Evolutionary conservation across 1,140 invertebrate genomes (phyloP).

Genomic region (Drosophila novamexicana): DNA sequence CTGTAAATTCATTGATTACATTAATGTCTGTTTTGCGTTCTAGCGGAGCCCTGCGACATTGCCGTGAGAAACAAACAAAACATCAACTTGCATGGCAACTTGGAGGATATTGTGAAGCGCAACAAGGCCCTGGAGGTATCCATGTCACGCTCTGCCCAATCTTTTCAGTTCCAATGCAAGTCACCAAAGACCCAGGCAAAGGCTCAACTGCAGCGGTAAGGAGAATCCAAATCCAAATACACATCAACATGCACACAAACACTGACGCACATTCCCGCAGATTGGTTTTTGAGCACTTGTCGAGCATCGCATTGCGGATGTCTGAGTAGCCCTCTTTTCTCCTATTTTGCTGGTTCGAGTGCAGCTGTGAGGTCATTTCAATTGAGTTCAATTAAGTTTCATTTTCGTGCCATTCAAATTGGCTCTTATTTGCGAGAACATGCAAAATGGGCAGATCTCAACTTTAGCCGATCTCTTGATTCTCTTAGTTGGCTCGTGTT

Average conservation of each 20-base stretch:
- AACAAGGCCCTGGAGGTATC: conserved; percentile 87
- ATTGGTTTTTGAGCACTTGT: conserved; percentile 44
- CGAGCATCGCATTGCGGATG: conserved; percentile 22
- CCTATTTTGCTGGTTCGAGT: conserved; percentile 5
- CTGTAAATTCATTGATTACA: neutral
- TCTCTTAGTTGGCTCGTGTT: neutral
- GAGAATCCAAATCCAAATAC: neutral
- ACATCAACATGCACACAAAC: neutral
- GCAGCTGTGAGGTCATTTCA: conserved; percentile 78
- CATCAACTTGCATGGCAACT: conserved; percentile 82
- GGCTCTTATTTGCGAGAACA: neutral
- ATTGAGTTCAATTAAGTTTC: conserved; percentile 82
- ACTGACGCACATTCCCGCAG: conserved; percentile 5
- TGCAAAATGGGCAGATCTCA: conserved; percentile 6
- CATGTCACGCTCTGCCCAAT: conserved; percentile 92
- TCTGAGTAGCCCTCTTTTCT: neutral
- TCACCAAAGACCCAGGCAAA: conserved; percentile 86
- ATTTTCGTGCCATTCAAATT: conserved; percentile 52
- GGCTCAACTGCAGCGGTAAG: conserved; percentile 80
- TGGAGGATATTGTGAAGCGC: conserved; percentile 82
- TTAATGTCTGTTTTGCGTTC: neutral
- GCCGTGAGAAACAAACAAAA: conserved; percentile 76
- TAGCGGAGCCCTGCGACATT: conserved; percentile 77
- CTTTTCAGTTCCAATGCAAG: conserved; percentile 93
- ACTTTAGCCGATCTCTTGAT: conserved; percentile 1